Base-by-base conservation (phyloP, 30 jellyfish, hydroid and myxozoan genomes). In the Chrysaora quinquecirrha region DNA sequence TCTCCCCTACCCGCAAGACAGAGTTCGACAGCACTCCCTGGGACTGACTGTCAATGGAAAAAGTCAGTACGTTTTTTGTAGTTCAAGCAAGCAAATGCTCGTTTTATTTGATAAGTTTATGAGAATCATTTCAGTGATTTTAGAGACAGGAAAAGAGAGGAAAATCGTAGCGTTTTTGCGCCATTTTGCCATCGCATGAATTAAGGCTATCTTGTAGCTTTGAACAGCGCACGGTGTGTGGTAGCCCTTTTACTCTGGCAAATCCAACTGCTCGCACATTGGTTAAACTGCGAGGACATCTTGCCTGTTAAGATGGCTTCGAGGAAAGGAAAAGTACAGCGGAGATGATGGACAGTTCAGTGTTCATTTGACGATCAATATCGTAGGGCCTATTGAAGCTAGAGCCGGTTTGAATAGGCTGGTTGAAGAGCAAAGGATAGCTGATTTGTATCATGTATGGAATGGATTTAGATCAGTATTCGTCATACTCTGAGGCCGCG, bases 231-330 rank as follows among this genome's bases (percentile, higher is more conserved):
- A 20, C 84, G 64, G 78, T 58, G 76, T 49, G 85, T 66, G 85
- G 85, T 50, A 82, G 80, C 82, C 32, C 33, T 69, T 31, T 73
- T 67, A 58, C 78, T 70, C 80, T 48, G 34, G 33, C 56, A 56
- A 52, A 20, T 68, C 92, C 77, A 29, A 54, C 92, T 22, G 92
- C 32, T 49, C 27, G 83, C 92, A 63, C 92, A 50, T 61, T 70
- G 52, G 80, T 22, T 60, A 35, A 69, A 74, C 85, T 67, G 85
- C 69, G 92, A 67, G 83, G 60, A 27, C 92, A 54, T 82, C 66
- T 56, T 48, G 85, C 92, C 83, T 80, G 90, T 80, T 80, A 80
- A 28, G 90, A 35, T 80, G 84, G 90, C 90, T 80, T 80, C 82
- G 27, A 80, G 82, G 83, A 80, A 64, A 72, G 52, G 64, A 68